Base-by-base conservation (phyloP, 2,888 invertebrate species). In the Xestobium rufovillosum region DNA sequence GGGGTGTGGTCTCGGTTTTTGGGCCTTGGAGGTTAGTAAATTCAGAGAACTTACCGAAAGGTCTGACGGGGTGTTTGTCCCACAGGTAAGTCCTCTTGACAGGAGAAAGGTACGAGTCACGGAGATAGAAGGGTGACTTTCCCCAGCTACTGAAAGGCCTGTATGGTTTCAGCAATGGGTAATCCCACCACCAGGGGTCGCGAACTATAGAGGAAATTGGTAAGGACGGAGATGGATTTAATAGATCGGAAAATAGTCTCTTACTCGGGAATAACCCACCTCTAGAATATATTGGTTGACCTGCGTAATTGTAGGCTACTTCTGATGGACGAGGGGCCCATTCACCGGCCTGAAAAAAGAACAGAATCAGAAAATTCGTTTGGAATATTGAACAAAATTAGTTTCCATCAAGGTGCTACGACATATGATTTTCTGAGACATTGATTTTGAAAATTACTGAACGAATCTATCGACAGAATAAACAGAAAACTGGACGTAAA, bases 171-270 rank as follows among this genome's bases (percentile, higher is more conserved):
- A 83, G 76, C 67, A 81, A 79, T 53, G 86, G 87, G 68, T 83
- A 76, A 68, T 79, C 78, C 76, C 81, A 81, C 89, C 88, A 89
- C 83, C 87, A 89, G 57, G 88, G 88, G 72, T 89, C 88, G 63
- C 86, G 79, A 52, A 81, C 80, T 67, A 87, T 80, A 52, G 84
- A 77, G 55, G 83, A 83, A 63, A 84, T 73, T 41, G 88, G 88
- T 58, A 83, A 71, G 57, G 72, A 74, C 36, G 83, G 80, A 57
- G 80, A 81, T 48, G 89, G 88, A 69, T 85, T 82, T 67, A 88
- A 73, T 63, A 89, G 73, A 65, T 84, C 81, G 65, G 59, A 53
- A 53, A 57, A 59, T 57, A 67, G 70, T 52, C 67, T 68, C 65
- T 65, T 70, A 57, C 68, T 66, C 59, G 63, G 60, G 44, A 34